Conservation (phyloP, 2,888 invertebrate species). For the Clusia tigrina region DNA sequence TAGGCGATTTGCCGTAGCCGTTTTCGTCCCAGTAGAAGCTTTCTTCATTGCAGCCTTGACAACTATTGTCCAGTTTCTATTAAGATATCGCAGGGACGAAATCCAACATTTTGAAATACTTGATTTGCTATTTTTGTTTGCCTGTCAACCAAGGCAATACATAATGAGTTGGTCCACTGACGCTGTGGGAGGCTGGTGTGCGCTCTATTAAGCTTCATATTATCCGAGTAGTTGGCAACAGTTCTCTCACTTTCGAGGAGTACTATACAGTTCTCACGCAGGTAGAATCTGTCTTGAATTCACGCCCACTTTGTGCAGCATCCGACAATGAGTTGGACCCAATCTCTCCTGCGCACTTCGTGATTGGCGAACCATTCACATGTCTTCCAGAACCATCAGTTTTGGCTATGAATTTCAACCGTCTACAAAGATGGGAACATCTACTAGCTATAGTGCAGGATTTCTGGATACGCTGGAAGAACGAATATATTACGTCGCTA, state of each 20-base stretch:
- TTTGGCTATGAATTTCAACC: too few relatives aligned
- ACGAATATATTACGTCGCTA: too few relatives aligned
- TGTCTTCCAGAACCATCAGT: slow-evolving; percentile 21
- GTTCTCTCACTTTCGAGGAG: slow-evolving; percentile 10
- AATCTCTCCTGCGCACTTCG: slow-evolving; percentile 15
- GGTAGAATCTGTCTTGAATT: slow-evolving; percentile 19
- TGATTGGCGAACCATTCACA: slow-evolving; percentile 19
- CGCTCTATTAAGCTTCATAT: slow-evolving; percentile 7
- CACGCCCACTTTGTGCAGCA: slow-evolving; percentile 3
- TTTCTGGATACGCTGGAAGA: too few relatives aligned
- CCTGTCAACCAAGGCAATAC: slow-evolving; percentile 28
- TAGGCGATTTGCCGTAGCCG: slow-evolving; percentile 27
- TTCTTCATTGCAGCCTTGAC: slow-evolving; percentile 23
- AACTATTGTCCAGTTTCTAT: slow-evolving; percentile 28
- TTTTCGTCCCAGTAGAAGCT: slow-evolving; percentile 12
- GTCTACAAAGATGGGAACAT: too few relatives aligned
- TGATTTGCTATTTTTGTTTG: slow-evolving; percentile 31
- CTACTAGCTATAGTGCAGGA: too few relatives aligned
- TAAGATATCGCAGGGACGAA: slow-evolving; percentile 17
- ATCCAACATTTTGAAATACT: slow-evolving; percentile 16
- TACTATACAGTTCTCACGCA: slow-evolving; percentile 10
- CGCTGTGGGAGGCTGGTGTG: slow-evolving; percentile 16
- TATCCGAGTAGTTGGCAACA: slow-evolving; percentile 1
- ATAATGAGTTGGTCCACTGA: slow-evolving; percentile 19
- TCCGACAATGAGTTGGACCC: slow-evolving; percentile 6